A percentile compares a stretch with the other conserved stretches of the same genome.
Conservation (phyloP, 2,113 vertebrate genomes). For the Orientallactaga bullata region DNA sequence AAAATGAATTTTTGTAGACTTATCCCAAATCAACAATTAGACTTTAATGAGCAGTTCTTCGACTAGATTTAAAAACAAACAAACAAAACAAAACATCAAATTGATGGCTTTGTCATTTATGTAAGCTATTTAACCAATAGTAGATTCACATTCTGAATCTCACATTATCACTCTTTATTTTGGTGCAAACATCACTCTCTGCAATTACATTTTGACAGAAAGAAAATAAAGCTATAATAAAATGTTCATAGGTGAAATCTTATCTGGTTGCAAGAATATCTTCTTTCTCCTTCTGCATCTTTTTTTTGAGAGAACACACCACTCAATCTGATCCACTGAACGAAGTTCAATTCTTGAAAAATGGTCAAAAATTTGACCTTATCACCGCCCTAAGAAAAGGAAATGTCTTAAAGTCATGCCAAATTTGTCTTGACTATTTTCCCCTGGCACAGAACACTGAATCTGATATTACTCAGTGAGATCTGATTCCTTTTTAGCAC, state of each 20-base stretch:
- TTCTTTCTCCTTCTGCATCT: constrained; percentile 13
- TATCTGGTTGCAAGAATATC: background rate
- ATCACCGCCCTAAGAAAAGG: background rate
- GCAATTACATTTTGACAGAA: background rate
- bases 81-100: background rate
- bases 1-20: constrained; percentile 30
- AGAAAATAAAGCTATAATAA: constrained; percentile 12
- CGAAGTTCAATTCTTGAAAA: background rate
- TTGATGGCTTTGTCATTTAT: constrained; percentile 43
- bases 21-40: constrained; percentile 26
- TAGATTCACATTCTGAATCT: constrained; percentile 32
- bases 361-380: background rate
- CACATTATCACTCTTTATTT: background rate
- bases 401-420: background rate
- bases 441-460: background rate
- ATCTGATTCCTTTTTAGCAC: constrained; percentile 4
- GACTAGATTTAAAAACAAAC: background rate
- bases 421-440: background rate
- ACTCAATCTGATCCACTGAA: background rate
- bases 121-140: background rate
- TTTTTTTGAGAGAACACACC: constrained; percentile 16
- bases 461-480: background rate
- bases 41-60: background rate
- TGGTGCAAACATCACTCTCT: constrained; percentile 5
- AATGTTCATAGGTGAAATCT: background rate